phyloP scores from a whole-genome alignment of 2,113 vertebrate species.

The Campylomormyrus tamandua region DNA sequence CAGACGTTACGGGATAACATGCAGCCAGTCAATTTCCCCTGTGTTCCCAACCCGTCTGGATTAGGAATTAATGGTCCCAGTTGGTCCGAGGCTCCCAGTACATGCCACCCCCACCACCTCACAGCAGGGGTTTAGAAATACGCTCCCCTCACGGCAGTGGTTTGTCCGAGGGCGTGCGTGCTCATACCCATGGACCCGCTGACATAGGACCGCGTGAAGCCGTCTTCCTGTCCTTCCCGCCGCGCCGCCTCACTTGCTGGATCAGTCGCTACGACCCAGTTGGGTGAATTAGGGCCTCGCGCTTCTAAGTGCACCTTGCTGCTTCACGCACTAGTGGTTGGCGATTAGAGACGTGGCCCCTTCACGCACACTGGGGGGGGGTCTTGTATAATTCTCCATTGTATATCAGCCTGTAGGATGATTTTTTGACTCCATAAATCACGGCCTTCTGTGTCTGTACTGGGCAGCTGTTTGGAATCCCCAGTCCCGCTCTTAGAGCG shows the following conservation, averaged over 20 bases:
- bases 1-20: constrained; percentile 51
- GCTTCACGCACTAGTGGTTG: not conserved
- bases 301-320: not conserved
- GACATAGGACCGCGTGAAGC: constrained; percentile 23
- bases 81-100: not conserved
- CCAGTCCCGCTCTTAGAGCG: not conserved
- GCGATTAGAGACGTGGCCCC: not conserved
- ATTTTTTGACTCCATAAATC: not conserved
- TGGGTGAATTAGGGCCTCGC: not conserved
- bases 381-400: not conserved
- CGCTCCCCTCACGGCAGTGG: constrained; percentile 18
- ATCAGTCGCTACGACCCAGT: constrained; percentile 18
- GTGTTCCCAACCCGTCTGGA: constrained; percentile 29
- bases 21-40: constrained; percentile 16
- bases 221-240: not conserved
- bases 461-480: not conserved
- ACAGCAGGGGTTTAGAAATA: constrained; percentile 22
- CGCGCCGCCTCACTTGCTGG: not conserved
- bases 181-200: constrained; percentile 20
- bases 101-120: no score
- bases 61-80: constrained; percentile 23
- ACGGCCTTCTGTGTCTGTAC: not conserved
- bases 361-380: not conserved
- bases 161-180: constrained; percentile 39
- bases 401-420: not conserved